Evolutionary conservation across 2,888 invertebrate species (phyloP).

Genomic region (Apamea monoglypha): DNA sequence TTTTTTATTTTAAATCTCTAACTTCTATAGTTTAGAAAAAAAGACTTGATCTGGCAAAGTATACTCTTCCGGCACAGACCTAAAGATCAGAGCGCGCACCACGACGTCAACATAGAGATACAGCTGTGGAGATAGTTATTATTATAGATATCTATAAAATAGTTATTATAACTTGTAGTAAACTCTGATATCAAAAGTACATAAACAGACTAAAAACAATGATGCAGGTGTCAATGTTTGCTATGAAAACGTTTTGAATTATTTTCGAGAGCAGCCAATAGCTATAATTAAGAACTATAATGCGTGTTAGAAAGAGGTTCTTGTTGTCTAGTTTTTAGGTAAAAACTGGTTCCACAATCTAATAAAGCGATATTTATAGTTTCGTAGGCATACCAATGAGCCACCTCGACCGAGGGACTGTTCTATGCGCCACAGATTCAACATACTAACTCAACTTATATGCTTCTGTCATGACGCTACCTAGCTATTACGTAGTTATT

Average conservation of each 20-base stretch:
- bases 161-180: too few relatives aligned
- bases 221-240: neutral
- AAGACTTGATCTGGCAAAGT: too few relatives aligned
- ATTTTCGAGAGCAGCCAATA: neutral
- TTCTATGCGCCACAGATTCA: neutral
- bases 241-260: neutral
- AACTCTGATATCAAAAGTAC: too few relatives aligned
- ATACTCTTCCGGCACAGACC: too few relatives aligned
- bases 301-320: neutral
- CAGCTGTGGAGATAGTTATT: too few relatives aligned
- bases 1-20: too few relatives aligned
- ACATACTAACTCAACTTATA: neutral
- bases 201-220: neutral
- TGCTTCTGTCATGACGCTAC: too few relatives aligned
- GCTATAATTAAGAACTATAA: neutral
- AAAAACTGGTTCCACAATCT: conserved; percentile 9
- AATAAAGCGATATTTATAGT: neutral
- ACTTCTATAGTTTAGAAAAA: too few relatives aligned
- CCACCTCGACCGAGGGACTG: too few relatives aligned
- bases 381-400: neutral
- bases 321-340: neutral
- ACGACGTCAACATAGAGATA: too few relatives aligned
- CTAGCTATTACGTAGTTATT: neutral
- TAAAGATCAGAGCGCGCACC: too few relatives aligned
- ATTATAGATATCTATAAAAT: too few relatives aligned